phyloP scores from a whole-genome alignment of 1,140 invertebrate genomes.

The Drosophila mauritiana region DNA sequence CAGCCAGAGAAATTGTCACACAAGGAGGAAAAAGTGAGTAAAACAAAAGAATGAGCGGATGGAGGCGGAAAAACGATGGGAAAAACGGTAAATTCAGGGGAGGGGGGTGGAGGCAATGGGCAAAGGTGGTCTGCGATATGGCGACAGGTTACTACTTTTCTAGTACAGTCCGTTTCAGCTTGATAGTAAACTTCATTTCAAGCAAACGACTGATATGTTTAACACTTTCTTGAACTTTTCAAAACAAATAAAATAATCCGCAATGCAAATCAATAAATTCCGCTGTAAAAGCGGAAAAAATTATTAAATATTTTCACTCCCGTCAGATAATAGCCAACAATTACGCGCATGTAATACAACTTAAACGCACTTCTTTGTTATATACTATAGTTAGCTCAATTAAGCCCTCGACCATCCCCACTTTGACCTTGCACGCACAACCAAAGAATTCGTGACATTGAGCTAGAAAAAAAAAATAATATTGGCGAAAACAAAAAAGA shows the following conservation, averaged over 20 bases:
- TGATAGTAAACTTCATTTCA: neutral
- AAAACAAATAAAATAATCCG: no score
- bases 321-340: slow-evolving; percentile 11
- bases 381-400: slow-evolving; percentile 2
- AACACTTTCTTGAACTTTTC: no score
- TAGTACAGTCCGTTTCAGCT: slow-evolving; percentile 1
- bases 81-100: neutral
- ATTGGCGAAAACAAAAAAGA: neutral
- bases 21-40: neutral
- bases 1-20: slow-evolving; percentile 49
- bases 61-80: slow-evolving; percentile 26
- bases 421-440: slow-evolving; percentile 35
- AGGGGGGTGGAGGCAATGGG: neutral
- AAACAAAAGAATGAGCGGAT: neutral
- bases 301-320: neutral
- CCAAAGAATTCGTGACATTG: slow-evolving; percentile 13
- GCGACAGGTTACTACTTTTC: neutral
- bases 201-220: no score
- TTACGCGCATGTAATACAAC: slow-evolving; percentile 2
- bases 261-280: neutral
- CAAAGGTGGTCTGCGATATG: slow-evolving; percentile 1
- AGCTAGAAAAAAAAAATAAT: neutral
- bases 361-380: neutral
- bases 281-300: neutral
- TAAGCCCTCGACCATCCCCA: slow-evolving; percentile 2